These are phyloP conservation scores for Chitala chitala DNA, from an alignment of 2,113 vertebrate species.

Conservation along the genomic window DNA sequence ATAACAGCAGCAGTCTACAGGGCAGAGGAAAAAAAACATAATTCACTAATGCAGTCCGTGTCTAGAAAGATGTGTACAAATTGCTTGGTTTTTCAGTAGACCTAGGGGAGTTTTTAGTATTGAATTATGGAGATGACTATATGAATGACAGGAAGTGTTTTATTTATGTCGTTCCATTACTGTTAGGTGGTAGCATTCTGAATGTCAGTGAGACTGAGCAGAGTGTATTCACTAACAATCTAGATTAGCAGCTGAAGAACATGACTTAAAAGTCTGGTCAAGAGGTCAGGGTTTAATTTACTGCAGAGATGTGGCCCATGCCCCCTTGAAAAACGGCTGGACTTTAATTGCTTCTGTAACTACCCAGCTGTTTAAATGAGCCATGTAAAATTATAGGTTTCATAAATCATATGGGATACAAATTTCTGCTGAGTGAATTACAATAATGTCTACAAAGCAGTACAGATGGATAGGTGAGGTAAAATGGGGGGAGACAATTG, in stretches of 20 bases:
- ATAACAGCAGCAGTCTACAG: not conserved
- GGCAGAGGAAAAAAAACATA: not conserved
- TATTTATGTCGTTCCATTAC: not conserved
- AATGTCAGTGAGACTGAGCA: not conserved
- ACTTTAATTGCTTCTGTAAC: not conserved
- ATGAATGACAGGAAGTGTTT: not conserved
- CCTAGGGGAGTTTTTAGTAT: not conserved
- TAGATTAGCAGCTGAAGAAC: not conserved
- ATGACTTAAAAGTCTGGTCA: no score
- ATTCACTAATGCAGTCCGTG: not conserved
- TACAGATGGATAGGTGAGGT: not conserved
- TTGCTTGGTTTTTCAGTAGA: not conserved
- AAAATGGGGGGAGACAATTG: not conserved
- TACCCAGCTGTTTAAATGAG: not conserved
- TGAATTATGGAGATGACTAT: conserved; percentile 4
- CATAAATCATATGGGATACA: not conserved
- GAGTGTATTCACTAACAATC: not conserved
- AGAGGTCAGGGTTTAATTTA: not conserved
- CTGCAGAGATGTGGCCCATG: not conserved
- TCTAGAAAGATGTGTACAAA: conserved; percentile 9
- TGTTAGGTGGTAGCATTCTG: not conserved
- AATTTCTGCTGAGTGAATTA: not conserved
- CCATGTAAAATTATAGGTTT: not conserved
- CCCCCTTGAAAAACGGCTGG: not conserved
- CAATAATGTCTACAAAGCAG: not conserved